A percentile compares a stretch with the other conserved stretches of the same genome.
These are phyloP conservation scores for Mobula hypostoma DNA, from an alignment of 2,113 vertebrate genomes.

Conservation along the genomic window DNA sequence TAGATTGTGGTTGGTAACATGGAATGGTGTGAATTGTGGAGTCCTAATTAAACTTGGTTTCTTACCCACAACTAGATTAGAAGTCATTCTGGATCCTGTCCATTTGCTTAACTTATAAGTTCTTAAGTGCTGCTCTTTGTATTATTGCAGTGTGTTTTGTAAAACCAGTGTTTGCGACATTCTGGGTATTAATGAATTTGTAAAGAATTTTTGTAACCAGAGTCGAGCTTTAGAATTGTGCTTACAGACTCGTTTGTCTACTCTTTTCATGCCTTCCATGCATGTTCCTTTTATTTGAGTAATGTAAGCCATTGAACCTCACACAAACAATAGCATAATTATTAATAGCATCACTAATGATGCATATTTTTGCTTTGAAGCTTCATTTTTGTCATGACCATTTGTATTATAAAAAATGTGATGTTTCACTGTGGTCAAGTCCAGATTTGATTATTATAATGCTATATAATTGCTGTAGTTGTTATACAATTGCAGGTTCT, in stretches of 20 bases:
- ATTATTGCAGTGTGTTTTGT: background rate
- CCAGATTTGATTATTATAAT: background rate
- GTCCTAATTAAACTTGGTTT: background rate
- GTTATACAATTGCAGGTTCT: background rate
- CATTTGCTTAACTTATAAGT: background rate
- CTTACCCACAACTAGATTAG: background rate
- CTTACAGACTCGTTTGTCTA: background rate
- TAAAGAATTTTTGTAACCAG: background rate
- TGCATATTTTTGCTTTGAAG: background rate
- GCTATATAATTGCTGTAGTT: no score
- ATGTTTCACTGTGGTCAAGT: background rate
- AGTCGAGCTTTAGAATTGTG: background rate
- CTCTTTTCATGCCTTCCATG: background rate
- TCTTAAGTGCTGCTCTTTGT: background rate
- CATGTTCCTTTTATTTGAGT: background rate
- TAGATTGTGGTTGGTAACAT: background rate
- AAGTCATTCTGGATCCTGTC: background rate
- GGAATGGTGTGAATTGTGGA: background rate
- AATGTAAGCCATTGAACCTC: background rate
- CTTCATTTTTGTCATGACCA: background rate
- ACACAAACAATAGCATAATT: background rate
- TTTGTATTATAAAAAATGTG: background rate
- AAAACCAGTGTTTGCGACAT: background rate
- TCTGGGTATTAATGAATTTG: background rate
- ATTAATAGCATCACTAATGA: background rate